Base-by-base conservation (phyloP, 35 echinoderm and acorn worm genomes). In the Ptychodera flava region DNA sequence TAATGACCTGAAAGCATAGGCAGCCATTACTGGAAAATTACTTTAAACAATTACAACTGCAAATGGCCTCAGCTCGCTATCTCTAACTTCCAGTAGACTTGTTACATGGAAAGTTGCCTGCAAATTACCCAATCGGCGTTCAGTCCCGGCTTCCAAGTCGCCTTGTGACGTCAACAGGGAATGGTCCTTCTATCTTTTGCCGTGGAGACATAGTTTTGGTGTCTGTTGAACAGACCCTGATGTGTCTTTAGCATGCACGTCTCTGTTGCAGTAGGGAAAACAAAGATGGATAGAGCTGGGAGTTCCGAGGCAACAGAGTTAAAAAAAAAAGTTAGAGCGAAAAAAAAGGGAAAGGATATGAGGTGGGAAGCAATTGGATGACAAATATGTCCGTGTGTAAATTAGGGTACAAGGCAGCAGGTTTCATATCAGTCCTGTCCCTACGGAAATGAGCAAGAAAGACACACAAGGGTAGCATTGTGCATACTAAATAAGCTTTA, bases 321-420 rank as follows among this genome's bases (percentile, higher is more conserved):
- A n/a, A n/a, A n/a, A n/a, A n/a, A n/a, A n/a, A n/a, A n/a, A n/a
- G n/a, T n/a, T n/a, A n/a, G n/a, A n/a, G n/a, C n/a, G n/a, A n/a
- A n/a, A n/a, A n/a, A n/a, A n/a, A n/a, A n/a, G n/a, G n/a, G n/a
- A 64, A 64, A 64, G 45, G 45, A 64, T 64, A 64, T 64, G 45
- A 64, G 45, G 6, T 22, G 6, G 22, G 6, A 64, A 22, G 45
- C n/a, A n/a, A n/a, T n/a, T n/a, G 22, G 45, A 64, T 64, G 45
- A 64, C 45, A 64, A n/a, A 64, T 64, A 64, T 22, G 22, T 6
- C 45, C 6, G 22, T 64, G 45, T 64, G 45, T 64, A 64, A 64
- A 64, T 64, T 64, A 22, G 45, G 6, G 45, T 64, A 64, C 45
- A 6, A 64, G 6, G 45, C 45, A 12, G 22, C 45, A 64, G n/a